Base-by-base conservation (phyloP, 2,888 invertebrate species). In the Pachymerium ferrugineum region DNA sequence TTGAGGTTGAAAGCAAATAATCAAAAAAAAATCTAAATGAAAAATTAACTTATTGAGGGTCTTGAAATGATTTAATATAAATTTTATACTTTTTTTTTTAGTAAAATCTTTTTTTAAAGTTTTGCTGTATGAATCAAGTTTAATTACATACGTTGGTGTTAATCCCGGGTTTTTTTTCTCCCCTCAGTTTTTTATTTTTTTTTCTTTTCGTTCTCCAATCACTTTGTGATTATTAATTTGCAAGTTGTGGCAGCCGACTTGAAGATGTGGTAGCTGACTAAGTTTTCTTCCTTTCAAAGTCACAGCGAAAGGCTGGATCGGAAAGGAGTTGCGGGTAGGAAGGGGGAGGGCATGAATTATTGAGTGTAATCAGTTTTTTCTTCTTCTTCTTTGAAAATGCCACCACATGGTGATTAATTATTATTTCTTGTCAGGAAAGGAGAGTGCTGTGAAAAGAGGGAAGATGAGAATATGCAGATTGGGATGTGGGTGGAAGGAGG, bases 401-500 rank as follows among this genome's bases (percentile, higher is more conserved):
- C 62, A 62, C 22, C 62, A 28, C 28, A 62, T 28, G 28, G 62
- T 62, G 62, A 62, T 62, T 62, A 62, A 62, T 62, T 62, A 62
- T 62, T 62, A 62, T 62, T 62, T 62, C 62, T 62, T 62, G 62
- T 62, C 62, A 62, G 62, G 25, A 62, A 25, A 62, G 62, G 28
- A 62, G 28, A 62, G 62, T 62, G 62, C 14, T 28, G 8, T 62
- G 62, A 62, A 62, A 22, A 62, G 62, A 28, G 62, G 62, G 62
- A 62, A 62, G 62, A 62, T 62, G 62, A 62, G 62, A 62, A 62
- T 62, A 62, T 62, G 62, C 62, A 62, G 62, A 62, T 62, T 62
- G 4, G 62, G 38, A 38, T 14, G 38, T 3, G 25, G 54, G 14
- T 25, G 10, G 62, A 28, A 25, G 62, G n/a, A 0, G 10, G 12